These are phyloP conservation scores for Smutsia temminckii DNA, from an alignment of 2,797 vertebrate genomes.

Conservation along the genomic window DNA sequence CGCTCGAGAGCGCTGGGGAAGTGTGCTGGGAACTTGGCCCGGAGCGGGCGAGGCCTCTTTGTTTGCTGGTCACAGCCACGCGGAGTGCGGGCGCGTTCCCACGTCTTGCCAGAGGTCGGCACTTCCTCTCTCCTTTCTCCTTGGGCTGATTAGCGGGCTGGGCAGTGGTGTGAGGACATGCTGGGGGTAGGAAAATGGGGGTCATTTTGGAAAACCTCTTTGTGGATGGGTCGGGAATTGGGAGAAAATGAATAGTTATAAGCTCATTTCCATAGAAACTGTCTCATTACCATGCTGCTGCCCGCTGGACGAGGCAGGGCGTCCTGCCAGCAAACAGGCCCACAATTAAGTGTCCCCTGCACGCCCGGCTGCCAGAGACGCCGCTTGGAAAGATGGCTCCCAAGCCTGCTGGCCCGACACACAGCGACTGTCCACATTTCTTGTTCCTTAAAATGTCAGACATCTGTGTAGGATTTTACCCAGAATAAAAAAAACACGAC, in stretches of 20 bases:
- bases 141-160: slow-evolving; percentile 14
- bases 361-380: slow-evolving; percentile 42
- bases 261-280: slow-evolving; percentile 75
- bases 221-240: slow-evolving; percentile 72
- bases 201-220: slow-evolving; percentile 75
- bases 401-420: background rate
- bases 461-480: background rate
- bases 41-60: slow-evolving; percentile 48
- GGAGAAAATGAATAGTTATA: slow-evolving; percentile 75
- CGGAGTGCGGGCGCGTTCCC: slow-evolving; percentile 42
- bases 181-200: slow-evolving; percentile 62
- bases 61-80: slow-evolving; percentile 76
- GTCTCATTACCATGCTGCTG: slow-evolving; percentile 72
- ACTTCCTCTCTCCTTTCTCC: slow-evolving; percentile 43
- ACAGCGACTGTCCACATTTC: background rate
- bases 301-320: slow-evolving; percentile 55
- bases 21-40: slow-evolving; percentile 61
- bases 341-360: slow-evolving; percentile 59
- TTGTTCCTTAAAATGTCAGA: background rate
- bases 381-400: slow-evolving; percentile 21
- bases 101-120: slow-evolving; percentile 71
- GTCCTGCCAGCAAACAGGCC: slow-evolving; percentile 53
- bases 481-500: background rate
- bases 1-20: slow-evolving; percentile 21
- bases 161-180: slow-evolving; percentile 48